Conservation (phyloP, 2,888 invertebrate genomes). For the Byasa hedistus region DNA sequence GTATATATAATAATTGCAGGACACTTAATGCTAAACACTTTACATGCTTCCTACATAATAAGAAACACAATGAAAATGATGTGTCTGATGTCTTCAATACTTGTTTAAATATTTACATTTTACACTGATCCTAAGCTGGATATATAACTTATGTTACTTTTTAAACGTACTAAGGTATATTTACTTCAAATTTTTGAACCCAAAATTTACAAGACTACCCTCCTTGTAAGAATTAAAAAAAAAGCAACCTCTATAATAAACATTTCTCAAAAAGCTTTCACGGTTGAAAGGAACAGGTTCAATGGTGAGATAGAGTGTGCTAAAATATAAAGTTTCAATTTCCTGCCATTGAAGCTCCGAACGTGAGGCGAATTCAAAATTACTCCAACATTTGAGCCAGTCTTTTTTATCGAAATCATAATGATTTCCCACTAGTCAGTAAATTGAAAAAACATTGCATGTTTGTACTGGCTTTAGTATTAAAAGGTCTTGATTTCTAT, state of each 20-base stretch:
- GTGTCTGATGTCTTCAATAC: no score
- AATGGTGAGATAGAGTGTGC: slow-evolving; percentile 68
- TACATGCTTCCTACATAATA: no score
- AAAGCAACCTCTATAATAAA: not conserved
- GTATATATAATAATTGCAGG: not conserved
- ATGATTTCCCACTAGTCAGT: slow-evolving; percentile 6
- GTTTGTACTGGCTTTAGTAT: not conserved
- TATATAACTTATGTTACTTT: no score
- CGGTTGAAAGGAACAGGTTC: slow-evolving; percentile 18
- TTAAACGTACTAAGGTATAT: no score
- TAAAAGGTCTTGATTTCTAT: not conserved
- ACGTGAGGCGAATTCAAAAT: slow-evolving; percentile 53
- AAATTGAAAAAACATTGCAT: not conserved
- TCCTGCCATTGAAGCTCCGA: slow-evolving; percentile 50
- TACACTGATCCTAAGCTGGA: no score
- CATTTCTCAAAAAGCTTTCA: slow-evolving; percentile 7
- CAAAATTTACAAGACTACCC: not conserved
- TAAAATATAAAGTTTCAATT: slow-evolving; percentile 79
- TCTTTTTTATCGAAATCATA: slow-evolving; percentile 19
- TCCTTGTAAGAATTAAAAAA: not conserved
- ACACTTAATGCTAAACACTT: no score
- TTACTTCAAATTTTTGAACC: not conserved
- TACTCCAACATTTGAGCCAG: slow-evolving; percentile 20
- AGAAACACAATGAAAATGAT: no score
- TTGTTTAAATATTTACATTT: no score